A percentile compares a stretch with the other conserved stretches of the same genome.
phyloP scores from a whole-genome alignment of 2,113 vertebrate species.

The Psittacula cyanocephala region DNA sequence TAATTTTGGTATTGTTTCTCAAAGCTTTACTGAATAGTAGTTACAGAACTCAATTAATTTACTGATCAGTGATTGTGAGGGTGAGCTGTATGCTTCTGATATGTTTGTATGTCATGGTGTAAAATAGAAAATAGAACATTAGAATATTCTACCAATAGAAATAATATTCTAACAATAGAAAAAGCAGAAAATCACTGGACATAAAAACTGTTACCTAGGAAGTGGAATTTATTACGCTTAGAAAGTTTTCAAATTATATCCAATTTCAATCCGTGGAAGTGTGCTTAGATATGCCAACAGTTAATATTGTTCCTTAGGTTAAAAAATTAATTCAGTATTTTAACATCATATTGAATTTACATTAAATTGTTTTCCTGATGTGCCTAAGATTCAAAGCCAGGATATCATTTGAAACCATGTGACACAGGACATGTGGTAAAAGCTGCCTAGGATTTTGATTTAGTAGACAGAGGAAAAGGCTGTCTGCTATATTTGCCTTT shows the following conservation, averaged over 20 bases:
- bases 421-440: neutral
- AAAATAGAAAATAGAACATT: neutral
- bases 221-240: neutral
- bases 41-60: neutral
- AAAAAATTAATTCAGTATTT: neutral
- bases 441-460: neutral
- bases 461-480: neutral
- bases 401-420: neutral
- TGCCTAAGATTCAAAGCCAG: neutral
- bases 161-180: neutral
- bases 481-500: neutral
- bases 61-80: neutral
- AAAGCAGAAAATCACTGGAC: neutral
- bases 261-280: neutral
- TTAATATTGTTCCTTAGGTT: neutral
- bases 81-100: neutral
- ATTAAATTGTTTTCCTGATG: neutral
- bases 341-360: neutral
- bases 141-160: too few species aligned
- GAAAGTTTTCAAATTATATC: neutral
- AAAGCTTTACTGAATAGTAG: neutral
- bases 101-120: fast-evolving
- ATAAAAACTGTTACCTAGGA: neutral
- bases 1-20: neutral
- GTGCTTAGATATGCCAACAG: neutral